Evolutionary conservation across 2,888 invertebrate genomes (phyloP), one percentile per base, ranked within the genome.

Genomic region (Drosophila monieri): DNA sequence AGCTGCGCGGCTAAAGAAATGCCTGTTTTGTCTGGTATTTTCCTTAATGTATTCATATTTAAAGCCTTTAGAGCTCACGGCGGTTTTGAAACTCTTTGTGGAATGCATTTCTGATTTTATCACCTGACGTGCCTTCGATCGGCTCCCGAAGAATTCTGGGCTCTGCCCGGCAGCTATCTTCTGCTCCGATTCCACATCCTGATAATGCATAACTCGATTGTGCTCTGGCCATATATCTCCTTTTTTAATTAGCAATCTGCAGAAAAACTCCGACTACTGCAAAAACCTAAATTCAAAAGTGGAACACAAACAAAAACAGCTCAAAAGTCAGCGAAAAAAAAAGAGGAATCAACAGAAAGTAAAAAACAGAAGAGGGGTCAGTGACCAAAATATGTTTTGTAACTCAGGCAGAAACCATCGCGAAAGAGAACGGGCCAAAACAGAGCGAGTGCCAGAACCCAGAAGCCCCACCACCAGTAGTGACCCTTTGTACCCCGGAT

Each of bases 381-480:
- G 87, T 90, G 90, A 90, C 90, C 90, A 90, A 90, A 89, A 89
- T 89, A 89, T 90, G 89, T 87, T 85, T 87, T 83, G 87, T 80
- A 88, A 87, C 80, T 87, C 77, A 67, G 81, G 59, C 72, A 83
- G 78, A 80, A 61, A 70, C 60, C 55, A 73, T 64, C 55, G 51
- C 60, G 59, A 64, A 66, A 85, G 78, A 83, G 76, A 77, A 85
- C 74, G 85, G 77, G 83, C 75, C 66, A 65, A 58, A 52, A 72
- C 55, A 41, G 30, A 23, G 37, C 10, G 37, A 56, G 59, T 73
- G 60, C 77, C 70, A 64, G 71, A 80, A 73, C 51, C 57, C 77
- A 68, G 61, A 69, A 80, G 72, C 51, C 57, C 64, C 62, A 60
- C 69, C 59, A 73, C 67, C 64, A 80, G 78, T 64, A 32, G 18